Evolutionary conservation across 2,113 vertebrate genomes (phyloP).

Genomic region (Cynopterus brachyotis): DNA sequence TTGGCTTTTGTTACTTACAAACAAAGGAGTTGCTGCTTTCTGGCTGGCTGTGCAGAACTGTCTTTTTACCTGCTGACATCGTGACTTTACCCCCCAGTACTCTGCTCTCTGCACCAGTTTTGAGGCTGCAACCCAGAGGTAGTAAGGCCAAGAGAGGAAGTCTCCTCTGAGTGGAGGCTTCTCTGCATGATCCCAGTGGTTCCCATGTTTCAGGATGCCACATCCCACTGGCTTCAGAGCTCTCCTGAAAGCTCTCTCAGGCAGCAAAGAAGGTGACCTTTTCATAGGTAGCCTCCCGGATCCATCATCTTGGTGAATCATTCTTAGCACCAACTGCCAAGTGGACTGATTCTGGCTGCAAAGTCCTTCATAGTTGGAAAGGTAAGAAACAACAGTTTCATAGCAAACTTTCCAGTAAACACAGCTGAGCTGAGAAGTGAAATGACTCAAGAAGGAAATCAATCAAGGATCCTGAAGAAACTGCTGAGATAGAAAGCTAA

Average conservation of each 20-base stretch:
- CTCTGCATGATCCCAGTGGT: rapidly evolving
- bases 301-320: conserved; percentile 80
- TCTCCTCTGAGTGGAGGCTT: not conserved
- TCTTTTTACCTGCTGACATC: not conserved
- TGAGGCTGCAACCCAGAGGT: not conserved
- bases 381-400: conserved; percentile 76
- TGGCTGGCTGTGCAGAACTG: not conserved
- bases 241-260: conserved; percentile 59
- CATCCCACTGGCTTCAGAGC: conserved; percentile 68
- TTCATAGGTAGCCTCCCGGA: conserved; percentile 75
- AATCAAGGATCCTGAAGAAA: conserved; percentile 28
- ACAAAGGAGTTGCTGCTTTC: not conserved
- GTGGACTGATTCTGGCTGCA: conserved; percentile 77
- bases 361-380: conserved; percentile 79
- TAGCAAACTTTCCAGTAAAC: conserved; percentile 68
- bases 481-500: not conserved
- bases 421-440: conserved; percentile 4
- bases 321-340: conserved; percentile 75
- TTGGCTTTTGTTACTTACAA: not conserved
- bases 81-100: too few relatives aligned
- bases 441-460: conserved; percentile 28
- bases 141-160: too few relatives aligned
- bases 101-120: not conserved
- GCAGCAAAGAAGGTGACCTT: conserved; percentile 70
- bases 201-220: conserved; percentile 48